Base-by-base conservation (phyloP, 2,113 vertebrate genomes). In the Rhagologus leucostigma region DNA sequence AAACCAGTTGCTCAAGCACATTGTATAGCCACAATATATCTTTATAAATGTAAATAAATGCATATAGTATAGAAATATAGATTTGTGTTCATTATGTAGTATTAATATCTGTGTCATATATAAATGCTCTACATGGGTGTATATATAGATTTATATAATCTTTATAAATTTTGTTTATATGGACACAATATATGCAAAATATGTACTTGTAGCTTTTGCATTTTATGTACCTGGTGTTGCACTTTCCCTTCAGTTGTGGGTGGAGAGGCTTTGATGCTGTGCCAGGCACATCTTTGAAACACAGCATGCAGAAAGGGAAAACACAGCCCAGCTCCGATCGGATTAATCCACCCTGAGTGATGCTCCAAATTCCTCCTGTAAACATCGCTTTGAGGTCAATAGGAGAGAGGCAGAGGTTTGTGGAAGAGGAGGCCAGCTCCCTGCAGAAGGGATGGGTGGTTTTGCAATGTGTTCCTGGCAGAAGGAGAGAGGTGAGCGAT, bases 341-440 rank as follows among this genome's bases (percentile, higher is more conserved):
- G 67, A 73, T 88, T 68, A 71, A 79, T 67, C 52, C 24, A 18
- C 42, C 35, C 39, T 0, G 6, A 81, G 32, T 23, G 26, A 74
- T 50, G 56, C 56, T 92, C 41, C 33, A 53, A 55, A 64, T 70
- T 73, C 50, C 77, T 91, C 55, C 60, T 20, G 10, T 21, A 84
- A 88, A 60, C 0, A 0, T 29, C 0, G 0, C 35, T 68, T 79
- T 26, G 71, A 64, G 67, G 27, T 79, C 0, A 0, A 8, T 1
- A 52, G 53, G 16, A 83, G 27, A 70, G 37, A 30, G 35, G 70
- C 39, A 79, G 75, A 46, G 22, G 22, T n/a, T 65, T 26, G 39
- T 53, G 64, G 44, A 63, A 55, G 74, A 64, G 3, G 2, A 24
- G 30, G 9, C 42, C 63, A 47, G 47, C 55, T 90, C 21, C 29